Base-by-base conservation (phyloP, 2,113 vertebrate species). In the Oryzias javanicus region DNA sequence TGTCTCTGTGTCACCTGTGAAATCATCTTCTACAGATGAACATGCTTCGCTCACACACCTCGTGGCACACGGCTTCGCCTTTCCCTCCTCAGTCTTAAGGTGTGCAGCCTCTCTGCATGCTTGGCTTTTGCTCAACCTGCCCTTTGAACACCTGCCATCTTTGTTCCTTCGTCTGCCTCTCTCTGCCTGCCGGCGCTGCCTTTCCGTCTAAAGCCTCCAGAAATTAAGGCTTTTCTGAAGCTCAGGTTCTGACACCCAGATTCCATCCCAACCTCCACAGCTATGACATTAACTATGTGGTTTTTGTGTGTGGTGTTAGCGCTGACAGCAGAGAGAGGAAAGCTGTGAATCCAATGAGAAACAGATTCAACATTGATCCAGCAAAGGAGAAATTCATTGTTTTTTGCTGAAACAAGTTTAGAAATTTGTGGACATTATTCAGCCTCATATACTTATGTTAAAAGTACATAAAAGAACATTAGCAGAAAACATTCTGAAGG, bases 141-240 rank as follows among this genome's bases (percentile, higher is more conserved):
- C 45, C 53, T 60, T 59, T 60, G 27, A 49, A 49, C 57, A 49
- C 13, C 20, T 18, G 12, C 41, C 40, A 62, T 49, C 49, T 62
- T 44, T 52, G 49, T 41, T 51, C 20, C 24, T n/a, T 35, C n/a
- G 10, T 19, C 56, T 50, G 14, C 27, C 18, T 19, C 56, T 50
- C 4, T 19, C 29, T 24, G 8, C 20, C 20, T 44, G 49, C 17
- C 5, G 1, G 29, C 49, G 25, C 49, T 19, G 24, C 42, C 45
- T 25, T 18, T 63, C 53, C 42, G 46, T 45, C 49, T 17, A 22
- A 4, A 56, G 25, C 14, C 58, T 40, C 29, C 5, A 24, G 19
- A 60, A 48, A 47, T 35, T 14, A 16, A 27, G 6, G 40, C 19
- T 46, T 4, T 4, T 14, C 41, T 27, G 17, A 22, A 24, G 17